These are phyloP conservation scores for Eriosoma lanigerum DNA, from an alignment of 1,140 invertebrate genomes.

Conservation along the genomic window DNA sequence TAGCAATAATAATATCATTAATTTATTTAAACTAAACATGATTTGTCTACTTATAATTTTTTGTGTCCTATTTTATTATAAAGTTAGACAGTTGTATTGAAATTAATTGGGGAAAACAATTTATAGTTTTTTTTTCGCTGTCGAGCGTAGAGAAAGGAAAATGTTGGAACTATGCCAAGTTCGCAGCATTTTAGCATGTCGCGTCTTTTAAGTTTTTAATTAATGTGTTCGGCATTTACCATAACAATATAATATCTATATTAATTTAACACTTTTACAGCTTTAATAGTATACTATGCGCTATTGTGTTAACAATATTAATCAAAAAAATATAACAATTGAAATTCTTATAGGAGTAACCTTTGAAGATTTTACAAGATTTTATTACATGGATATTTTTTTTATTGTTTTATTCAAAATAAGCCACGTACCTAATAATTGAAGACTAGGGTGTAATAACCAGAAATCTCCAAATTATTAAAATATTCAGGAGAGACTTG, in stretches of 20 bases:
- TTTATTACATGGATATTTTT: too few relatives aligned
- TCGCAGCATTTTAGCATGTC: neutral
- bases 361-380: neutral
- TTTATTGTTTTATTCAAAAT: too few relatives aligned
- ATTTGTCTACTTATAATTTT: too few relatives aligned
- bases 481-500: too few relatives aligned
- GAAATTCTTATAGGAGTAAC: neutral
- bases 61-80: neutral
- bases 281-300: too few relatives aligned
- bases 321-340: neutral
- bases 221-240: neutral
- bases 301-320: too few relatives aligned
- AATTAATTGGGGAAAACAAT: constrained; percentile 2
- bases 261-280: too few relatives aligned
- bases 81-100: neutral
- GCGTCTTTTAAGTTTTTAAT: neutral
- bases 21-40: too few relatives aligned
- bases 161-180: neutral
- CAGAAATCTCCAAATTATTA: too few relatives aligned
- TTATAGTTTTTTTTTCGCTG: neutral
- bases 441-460: too few relatives aligned
- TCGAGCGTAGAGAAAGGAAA: neutral
- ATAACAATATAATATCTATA: neutral
- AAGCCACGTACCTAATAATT: too few relatives aligned
- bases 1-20: too few relatives aligned